Base-by-base conservation (phyloP, 2,113 vertebrate species). In the Urocitellus parryii region DNA sequence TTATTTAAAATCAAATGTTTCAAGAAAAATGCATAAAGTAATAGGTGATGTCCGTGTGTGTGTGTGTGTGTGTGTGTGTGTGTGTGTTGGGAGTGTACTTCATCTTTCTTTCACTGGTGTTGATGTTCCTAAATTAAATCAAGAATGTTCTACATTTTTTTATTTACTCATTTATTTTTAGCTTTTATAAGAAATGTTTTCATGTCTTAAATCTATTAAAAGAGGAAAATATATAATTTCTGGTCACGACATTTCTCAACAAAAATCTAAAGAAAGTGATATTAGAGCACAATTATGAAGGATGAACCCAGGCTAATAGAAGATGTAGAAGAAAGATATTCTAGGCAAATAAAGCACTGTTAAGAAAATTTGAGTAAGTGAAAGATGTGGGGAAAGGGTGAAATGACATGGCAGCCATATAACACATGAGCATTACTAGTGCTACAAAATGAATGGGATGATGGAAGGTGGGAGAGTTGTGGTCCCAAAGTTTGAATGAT, bases 121-220 rank as follows among this genome's bases (percentile, higher is more conserved):
- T 70, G 45, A 6, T 51, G 48, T 87, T 70, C 16, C 32, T 83
- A 25, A 91, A 70, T 79, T 87, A 88, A 85, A 85, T 79, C 74
- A 74, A 8, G 5, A 82, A 74, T 76, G 1, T 24, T 70, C 5
- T 63, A 39, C 29, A 68, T 63, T 48, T 27, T 4, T 16, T 65
- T 84, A 2, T 88, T 94, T 58, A 58, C 34, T 29, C 53, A 25
- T 13, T 82, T 48, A 67, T 8, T 68, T 82, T 84, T 82, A 85
- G 6, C 4, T 67, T 73, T 92, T 42, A 65, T 2, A 56, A 53
- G 4, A 85, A 74, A 8, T 89, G 8, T 58, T 3, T 65, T 56
- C 20, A 58, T 88, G 68, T n/a, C 34, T 92, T 86, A 48, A 92
- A 90, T 24, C 58, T 67, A 87, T 48, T 25, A 51, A 91, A 80